Evolutionary conservation across 2,888 invertebrate species (phyloP), one percentile per base, ranked within the genome.

Genomic region (Drosophila eohydei): DNA sequence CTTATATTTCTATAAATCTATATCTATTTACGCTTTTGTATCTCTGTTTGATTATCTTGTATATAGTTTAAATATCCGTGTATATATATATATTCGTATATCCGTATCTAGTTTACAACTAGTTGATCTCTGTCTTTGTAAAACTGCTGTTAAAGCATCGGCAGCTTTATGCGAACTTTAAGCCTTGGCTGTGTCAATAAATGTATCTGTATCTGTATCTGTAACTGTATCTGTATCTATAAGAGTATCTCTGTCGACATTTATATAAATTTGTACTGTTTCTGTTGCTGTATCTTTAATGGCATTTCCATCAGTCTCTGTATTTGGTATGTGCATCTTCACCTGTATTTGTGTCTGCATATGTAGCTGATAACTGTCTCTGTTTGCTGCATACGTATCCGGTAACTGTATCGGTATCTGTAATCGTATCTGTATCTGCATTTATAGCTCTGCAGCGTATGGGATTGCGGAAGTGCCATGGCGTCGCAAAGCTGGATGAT

Each of bases 381-480:
- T 58, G 58, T 34, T 34, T 43, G n/a, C 36, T 30, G 32, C 52
- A 34, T n/a, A 52, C 36, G 26, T 41, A 55, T 55, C 41, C 30
- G 41, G 55, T 32, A 32, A 32, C 5, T 21, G 71, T 54, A 43
- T 44, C 62, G 51, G 77, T 60, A 63, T 56, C 48, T 82, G 69
- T 64, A 60, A n/a, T 5, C 14, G 72, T 57, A 43, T 44, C 62
- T 57, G 73, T 67, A 63, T 38, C 38, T 68, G 64, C 64, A 57
- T 61, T 63, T 73, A 46, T 50, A 54, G 57, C 26, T 26, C 48
- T 34, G 52, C 41, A 50, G 36, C 59, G 43, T 56, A 40, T 48
- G 61, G 65, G 74, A 60, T 69, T 84, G 83, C 75, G 80, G 77
- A 80, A 74, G 81, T 80, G 68, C 61, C 51, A 46, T 48, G 78